Evolutionary conservation across 2,888 invertebrate genomes (phyloP), one percentile per base, ranked within the genome.

Genomic region (Malthinus flaveolus): DNA sequence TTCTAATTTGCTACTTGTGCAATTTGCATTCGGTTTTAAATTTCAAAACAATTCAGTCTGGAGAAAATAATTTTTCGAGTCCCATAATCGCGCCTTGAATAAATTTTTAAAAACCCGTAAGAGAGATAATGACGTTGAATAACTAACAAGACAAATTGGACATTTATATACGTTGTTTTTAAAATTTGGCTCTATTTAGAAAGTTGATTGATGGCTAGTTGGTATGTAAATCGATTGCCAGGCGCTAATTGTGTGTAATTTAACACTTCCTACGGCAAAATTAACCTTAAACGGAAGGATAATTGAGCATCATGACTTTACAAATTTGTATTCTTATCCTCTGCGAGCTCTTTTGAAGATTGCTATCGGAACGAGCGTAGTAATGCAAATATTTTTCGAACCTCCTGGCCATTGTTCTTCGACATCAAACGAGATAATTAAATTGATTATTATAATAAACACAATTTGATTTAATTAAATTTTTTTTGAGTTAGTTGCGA

Each of bases 251-350:
- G 62, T 57, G 62, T 63, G 66, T 65, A 68, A 68, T 64, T 64
- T 63, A 64, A 68, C 66, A 67, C 66, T 66, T 68, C 66, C 68
- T 66, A 64, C 64, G 66, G 67, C 67, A 63, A 65, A 67, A 65
- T 61, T 59, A 54, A 61, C 66, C 65, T 65, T 65, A 64, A 67
- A 66, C 56, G 68, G 65, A 55, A 64, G 66, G 65, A 64, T 67
- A 68, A 68, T 68, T 66, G 66, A 56, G 59, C 61, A 58, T 64
- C 64, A 66, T 65, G 63, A 66, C 63, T 64, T 42, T 65, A 45
- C 62, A 57, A 65, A 62, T 59, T 23, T 23, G 23, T 23, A 23
- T 23, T 23, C 23, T 23, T 23, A 23, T 23, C 23, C 23, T 66
- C 66, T 64, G 65, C 63, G 61, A 58, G 57, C 52, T 58, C 56